A percentile compares a stretch with the other conserved stretches of the same genome.
phyloP scores from a whole-genome alignment of 2,888 invertebrate genomes.

The Dryocosmus kuriphilus region DNA sequence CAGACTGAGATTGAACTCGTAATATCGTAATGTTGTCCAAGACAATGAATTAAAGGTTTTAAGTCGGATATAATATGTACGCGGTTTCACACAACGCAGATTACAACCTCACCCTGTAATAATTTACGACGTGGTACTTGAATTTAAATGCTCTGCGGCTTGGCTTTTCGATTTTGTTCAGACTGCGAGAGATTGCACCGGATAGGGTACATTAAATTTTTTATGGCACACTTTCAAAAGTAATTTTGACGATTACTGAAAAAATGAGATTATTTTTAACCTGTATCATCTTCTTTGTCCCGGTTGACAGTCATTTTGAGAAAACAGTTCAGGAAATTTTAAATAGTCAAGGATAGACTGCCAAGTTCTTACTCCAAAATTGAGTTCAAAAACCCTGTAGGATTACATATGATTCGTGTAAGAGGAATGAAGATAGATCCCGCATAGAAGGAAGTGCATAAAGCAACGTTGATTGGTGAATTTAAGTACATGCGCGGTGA shows the following conservation, averaged over 20 bases:
- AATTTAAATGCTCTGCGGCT: constrained; percentile 14
- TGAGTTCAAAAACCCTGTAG: no score
- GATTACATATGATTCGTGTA: no score
- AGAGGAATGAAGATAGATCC: neutral
- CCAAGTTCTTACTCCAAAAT: no score
- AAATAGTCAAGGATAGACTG: no score
- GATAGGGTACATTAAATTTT: neutral
- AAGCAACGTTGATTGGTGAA: neutral
- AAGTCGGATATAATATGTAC: constrained; percentile 47
- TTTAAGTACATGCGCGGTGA: constrained; percentile 15
- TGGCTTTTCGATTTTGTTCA: neutral
- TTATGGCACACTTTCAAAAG: constrained; percentile 5
- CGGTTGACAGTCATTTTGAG: neutral
- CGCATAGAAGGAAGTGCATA: neutral
- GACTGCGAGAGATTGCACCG: neutral
- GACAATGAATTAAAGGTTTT: constrained; percentile 49
- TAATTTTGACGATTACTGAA: neutral
- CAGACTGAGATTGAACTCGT: constrained; percentile 61
- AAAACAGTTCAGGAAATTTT: no score
- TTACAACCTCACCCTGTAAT: neutral
- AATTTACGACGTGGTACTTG: constrained; percentile 12
- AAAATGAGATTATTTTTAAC: neutral
- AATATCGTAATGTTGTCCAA: constrained; percentile 45
- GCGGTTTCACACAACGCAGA: constrained; percentile 19
- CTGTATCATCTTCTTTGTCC: constrained; percentile 5